These are phyloP conservation scores for Beaufortia kweichowensis DNA, from an alignment of 2,113 vertebrate genomes.

Conservation along the genomic window DNA sequence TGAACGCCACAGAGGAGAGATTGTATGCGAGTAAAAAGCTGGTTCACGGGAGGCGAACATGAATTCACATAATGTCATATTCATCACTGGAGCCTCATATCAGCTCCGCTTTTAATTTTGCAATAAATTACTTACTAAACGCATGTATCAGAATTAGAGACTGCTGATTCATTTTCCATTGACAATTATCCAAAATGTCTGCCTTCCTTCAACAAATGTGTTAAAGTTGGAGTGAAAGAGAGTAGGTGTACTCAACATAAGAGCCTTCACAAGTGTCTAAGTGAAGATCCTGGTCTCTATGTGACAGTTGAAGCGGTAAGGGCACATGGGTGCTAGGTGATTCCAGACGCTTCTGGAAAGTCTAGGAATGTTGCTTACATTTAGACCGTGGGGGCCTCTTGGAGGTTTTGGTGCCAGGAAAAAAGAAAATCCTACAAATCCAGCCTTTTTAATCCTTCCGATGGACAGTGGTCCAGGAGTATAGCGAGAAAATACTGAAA, in stretches of 20 bases:
- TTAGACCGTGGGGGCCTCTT: constrained; percentile 63
- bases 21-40: constrained; percentile 28
- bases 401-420: constrained; percentile 61
- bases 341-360: constrained; percentile 46
- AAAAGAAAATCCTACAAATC: constrained; percentile 67
- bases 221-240: not conserved
- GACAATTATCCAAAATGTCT: not conserved
- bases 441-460: constrained; percentile 64
- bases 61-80: constrained; percentile 37
- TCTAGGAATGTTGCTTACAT: constrained; percentile 48
- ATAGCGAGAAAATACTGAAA: constrained; percentile 59
- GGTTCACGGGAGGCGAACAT: constrained; percentile 39
- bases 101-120: not conserved
- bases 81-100: not conserved
- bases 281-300: constrained; percentile 30
- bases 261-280: not conserved
- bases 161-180: constrained; percentile 24
- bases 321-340: constrained; percentile 41
- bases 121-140: not conserved
- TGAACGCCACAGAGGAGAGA: constrained; percentile 46
- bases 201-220: not conserved
- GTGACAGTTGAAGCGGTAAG: constrained; percentile 30
- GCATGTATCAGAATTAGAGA: constrained; percentile 8
- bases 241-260: not conserved
- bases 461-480: constrained; percentile 51